Conservation (phyloP, 2,113 vertebrate genomes). For the Quiscalus mexicanus region DNA sequence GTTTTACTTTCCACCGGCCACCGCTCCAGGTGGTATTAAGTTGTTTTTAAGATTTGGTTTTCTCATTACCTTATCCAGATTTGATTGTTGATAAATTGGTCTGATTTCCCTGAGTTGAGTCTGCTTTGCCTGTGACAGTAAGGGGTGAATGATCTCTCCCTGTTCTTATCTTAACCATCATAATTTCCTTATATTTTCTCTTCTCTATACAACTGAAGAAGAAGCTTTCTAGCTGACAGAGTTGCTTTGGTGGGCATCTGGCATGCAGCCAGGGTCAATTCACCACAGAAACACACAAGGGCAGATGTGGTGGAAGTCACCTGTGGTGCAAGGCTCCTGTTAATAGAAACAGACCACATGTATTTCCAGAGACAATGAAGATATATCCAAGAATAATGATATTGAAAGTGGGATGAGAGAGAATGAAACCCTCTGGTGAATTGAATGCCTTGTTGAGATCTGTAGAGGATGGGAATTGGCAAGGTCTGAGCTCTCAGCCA, state of each 20-base stretch:
- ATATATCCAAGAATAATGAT: background rate
- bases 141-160: background rate
- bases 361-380: constrained; percentile 10
- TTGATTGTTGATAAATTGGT: background rate
- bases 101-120: background rate
- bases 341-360: background rate
- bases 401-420: background rate
- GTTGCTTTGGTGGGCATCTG: background rate
- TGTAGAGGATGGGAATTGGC: background rate
- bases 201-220: background rate
- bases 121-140: background rate
- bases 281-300: background rate
- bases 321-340: background rate
- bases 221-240: background rate
- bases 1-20: too few relatives aligned
- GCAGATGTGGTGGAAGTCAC: background rate
- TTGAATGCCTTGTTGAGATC: background rate
- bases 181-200: background rate
- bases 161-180: background rate
- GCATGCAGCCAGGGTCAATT: background rate
- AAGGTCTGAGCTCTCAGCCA: background rate
- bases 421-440: background rate
- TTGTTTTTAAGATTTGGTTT: background rate
- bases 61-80: background rate
- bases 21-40: background rate